Base-by-base conservation (phyloP, 2,113 vertebrate genomes). In the Hiodon tergisus region DNA sequence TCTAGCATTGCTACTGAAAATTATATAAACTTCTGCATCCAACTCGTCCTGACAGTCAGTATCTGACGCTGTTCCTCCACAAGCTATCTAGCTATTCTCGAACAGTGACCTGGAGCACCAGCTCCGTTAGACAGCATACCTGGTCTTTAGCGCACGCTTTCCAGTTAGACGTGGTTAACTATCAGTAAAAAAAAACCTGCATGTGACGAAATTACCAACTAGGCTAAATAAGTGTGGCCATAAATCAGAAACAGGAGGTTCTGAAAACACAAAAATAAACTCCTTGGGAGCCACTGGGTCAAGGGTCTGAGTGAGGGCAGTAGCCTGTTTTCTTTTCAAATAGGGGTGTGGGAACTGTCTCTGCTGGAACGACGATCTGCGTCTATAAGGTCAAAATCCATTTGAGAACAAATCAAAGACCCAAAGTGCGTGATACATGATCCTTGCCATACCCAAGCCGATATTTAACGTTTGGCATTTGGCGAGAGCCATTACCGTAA, bases 221-320 rank as follows among this genome's bases (percentile, higher is more conserved):
- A 4, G 53, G 68, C 17, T 53, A 76, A 58, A 78, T 74, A 81
- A 79, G 75, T 78, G 80, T 47, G 11, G 62, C 73, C 68, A 72
- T 76, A 76, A 58, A 76, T 80, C 72, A 76, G 62, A 66, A 59
- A 69, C 10, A 31, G 4, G 11, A 17, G 4, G 47, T 58, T 1
- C 54, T 55, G 68, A 72, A 63, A 71, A 48, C 65, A 66, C 51
- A 6, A 13, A 31, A 67, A 47, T 53, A 59, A 67, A 48, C 31
- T 47, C 63, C 63, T 66, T 4, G 3, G 52, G 73, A 55, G 59
- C 17, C 52, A 53, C 47, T 47, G 9, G 48, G 57, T 53, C 66
- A 77, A 61, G 71, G 31, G 67, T 52, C 48, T 66, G 63, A 47
- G 63, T 31, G 8, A 69, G 68, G 5, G 50, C 17, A 67, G 47